phyloP scores from a whole-genome alignment of 1,140 invertebrate species.

The Drosophila biarmipes region DNA sequence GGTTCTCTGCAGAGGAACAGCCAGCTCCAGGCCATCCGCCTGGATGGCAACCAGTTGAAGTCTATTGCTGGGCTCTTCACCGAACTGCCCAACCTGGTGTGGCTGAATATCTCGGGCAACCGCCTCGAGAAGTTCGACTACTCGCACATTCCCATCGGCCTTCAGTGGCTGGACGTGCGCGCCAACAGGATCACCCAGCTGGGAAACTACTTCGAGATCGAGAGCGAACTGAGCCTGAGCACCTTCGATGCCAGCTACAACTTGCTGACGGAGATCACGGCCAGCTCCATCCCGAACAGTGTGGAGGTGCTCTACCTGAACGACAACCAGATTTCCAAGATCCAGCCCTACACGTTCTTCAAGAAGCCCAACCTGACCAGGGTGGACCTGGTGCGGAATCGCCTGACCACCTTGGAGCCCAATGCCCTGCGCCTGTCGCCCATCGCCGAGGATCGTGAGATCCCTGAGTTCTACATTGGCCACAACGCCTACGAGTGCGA shows the following conservation, averaged over 20 bases:
- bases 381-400: slow-evolving; percentile 94
- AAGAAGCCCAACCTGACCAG: slow-evolving; percentile 95
- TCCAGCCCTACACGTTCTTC: slow-evolving; percentile 96
- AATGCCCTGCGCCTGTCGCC: slow-evolving; percentile 94
- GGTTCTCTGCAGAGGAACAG: slow-evolving; percentile 93
- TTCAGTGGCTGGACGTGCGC: slow-evolving; percentile 96
- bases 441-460: slow-evolving; percentile 89
- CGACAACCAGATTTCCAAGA: slow-evolving; percentile 93
- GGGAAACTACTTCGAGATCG: slow-evolving; percentile 95
- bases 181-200: slow-evolving; percentile 94
- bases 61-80: slow-evolving; percentile 94
- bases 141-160: slow-evolving; percentile 93
- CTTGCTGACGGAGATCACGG: slow-evolving; percentile 93
- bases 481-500: slow-evolving; percentile 96
- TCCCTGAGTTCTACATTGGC: slow-evolving; percentile 96
- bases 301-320: slow-evolving; percentile 93
- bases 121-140: slow-evolving; percentile 95
- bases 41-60: slow-evolving; percentile 94
- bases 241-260: slow-evolving; percentile 95
- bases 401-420: slow-evolving; percentile 92
- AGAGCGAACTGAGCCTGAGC: slow-evolving; percentile 91
- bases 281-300: slow-evolving; percentile 93
- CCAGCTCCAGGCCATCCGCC: slow-evolving; percentile 93
- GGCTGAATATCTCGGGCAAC: slow-evolving; percentile 97
- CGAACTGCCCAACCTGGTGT: slow-evolving; percentile 94